Percentiles rank a stretch among this genome's conserved stretches.
phyloP scores from a whole-genome alignment of 2,888 invertebrate species.

The Timema cristinae region DNA sequence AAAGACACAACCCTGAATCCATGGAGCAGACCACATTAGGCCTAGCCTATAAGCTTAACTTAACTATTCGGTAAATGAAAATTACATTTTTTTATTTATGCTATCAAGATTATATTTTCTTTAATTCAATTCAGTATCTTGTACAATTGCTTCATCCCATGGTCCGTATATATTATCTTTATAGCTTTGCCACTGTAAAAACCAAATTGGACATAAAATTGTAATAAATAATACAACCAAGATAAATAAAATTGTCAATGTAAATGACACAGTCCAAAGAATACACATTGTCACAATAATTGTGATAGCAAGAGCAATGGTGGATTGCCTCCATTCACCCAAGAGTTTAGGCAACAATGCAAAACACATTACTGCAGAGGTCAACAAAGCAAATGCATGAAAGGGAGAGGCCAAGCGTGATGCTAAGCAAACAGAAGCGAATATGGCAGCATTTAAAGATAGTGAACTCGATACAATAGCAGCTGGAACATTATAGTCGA shows the following conservation, averaged over 20 bases:
- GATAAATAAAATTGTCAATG: slow-evolving; percentile 59
- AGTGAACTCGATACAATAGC: slow-evolving; percentile 87
- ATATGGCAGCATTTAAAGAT: slow-evolving; percentile 91
- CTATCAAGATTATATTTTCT: slow-evolving; percentile 57
- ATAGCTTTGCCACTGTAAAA: slow-evolving; percentile 69
- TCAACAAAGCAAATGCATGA: slow-evolving; percentile 86
- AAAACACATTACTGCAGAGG: slow-evolving; percentile 83
- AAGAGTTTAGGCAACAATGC: slow-evolving; percentile 82
- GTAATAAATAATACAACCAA: slow-evolving; percentile 60
- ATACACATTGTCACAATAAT: slow-evolving; percentile 48
- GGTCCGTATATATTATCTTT: slow-evolving; percentile 84
- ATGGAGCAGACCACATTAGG: background rate
- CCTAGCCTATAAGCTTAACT: background rate
- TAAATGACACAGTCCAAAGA: slow-evolving; percentile 49
- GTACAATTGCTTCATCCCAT: slow-evolving; percentile 86
- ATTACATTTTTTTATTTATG: slow-evolving; percentile 39
- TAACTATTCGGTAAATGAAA: no score
- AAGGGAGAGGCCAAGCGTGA: slow-evolving; percentile 82
- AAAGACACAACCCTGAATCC: background rate
- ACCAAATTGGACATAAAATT: slow-evolving; percentile 69
- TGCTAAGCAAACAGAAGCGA: slow-evolving; percentile 91
- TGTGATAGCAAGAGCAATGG: slow-evolving; percentile 52
- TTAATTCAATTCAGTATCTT: background rate
- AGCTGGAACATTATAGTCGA: slow-evolving; percentile 84
- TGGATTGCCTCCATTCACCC: slow-evolving; percentile 56